These are phyloP conservation scores for Rhynchotus rufescens DNA, from an alignment of 2,797 vertebrate species.

Conservation along the genomic window DNA sequence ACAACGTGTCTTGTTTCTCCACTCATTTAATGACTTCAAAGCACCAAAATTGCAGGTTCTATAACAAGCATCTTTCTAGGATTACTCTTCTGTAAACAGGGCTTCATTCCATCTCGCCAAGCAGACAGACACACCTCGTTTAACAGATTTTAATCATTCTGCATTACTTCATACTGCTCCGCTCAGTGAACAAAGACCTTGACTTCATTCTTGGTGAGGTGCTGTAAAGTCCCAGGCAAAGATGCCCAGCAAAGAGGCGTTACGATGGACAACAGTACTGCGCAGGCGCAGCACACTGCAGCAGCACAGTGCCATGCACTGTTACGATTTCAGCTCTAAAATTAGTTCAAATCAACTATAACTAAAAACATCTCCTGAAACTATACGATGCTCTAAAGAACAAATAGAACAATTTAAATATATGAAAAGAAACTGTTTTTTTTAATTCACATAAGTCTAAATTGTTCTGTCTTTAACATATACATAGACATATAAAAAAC, in stretches of 20 bases:
- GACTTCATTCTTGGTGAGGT: neutral
- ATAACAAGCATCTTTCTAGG: neutral
- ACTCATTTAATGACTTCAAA: neutral
- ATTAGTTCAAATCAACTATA: neutral
- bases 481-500: slow-evolving; percentile 20
- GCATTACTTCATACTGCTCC: neutral
- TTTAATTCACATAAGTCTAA: neutral
- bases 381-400: neutral
- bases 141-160: neutral
- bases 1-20: neutral
- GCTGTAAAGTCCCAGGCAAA: neutral
- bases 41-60: neutral
- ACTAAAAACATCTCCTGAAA: neutral
- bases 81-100: neutral
- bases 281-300: neutral
- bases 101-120: neutral
- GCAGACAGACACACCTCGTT: neutral
- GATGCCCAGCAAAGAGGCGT: neutral
- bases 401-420: neutral
- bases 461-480: slow-evolving; percentile 22
- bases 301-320: neutral
- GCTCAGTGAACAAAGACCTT: fast-evolving
- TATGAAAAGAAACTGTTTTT: neutral
- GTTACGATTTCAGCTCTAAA: neutral
- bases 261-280: neutral